Evolutionary conservation across 53 echinoderm and acorn worm species (phyloP).

Genomic region (Actinopyga echinites): DNA sequence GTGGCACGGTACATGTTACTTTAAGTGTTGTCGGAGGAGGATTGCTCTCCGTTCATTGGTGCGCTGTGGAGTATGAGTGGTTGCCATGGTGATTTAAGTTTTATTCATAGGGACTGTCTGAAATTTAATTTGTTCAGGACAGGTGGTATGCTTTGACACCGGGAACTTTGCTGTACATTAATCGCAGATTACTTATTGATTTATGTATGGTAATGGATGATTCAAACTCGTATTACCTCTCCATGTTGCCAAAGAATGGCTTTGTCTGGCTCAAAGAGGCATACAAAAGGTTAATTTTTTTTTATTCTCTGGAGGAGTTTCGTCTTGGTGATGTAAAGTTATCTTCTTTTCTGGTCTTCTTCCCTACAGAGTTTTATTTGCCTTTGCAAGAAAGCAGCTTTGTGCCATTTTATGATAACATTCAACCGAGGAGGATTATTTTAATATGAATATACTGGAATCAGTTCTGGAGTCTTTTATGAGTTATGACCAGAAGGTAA

Average conservation of each 20-base stretch:
- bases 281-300: too few species aligned
- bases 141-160: conserved; percentile 34
- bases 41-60: conserved; percentile 17
- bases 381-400: too few species aligned
- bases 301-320: too few species aligned
- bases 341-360: too few species aligned
- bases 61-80: conserved; percentile 2
- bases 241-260: not conserved
- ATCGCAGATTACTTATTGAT: conserved; percentile 46
- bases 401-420: too few species aligned
- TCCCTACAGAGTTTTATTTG: too few species aligned
- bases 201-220: conserved; percentile 39
- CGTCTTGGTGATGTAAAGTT: too few species aligned
- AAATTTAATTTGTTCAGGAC: conserved; percentile 31
- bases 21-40: not conserved
- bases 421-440: too few species aligned
- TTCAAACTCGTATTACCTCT: conserved; percentile 10
- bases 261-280: too few species aligned
- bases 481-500: too few species aligned
- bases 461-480: too few species aligned
- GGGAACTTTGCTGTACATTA: conserved; percentile 39
- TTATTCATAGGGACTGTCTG: conserved; percentile 28
- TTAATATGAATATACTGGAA: too few species aligned
- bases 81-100: conserved; percentile 43
- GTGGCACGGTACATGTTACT: not conserved